Base-by-base conservation (phyloP, 2,797 vertebrate genomes). In the Anniella stebbinsi region DNA sequence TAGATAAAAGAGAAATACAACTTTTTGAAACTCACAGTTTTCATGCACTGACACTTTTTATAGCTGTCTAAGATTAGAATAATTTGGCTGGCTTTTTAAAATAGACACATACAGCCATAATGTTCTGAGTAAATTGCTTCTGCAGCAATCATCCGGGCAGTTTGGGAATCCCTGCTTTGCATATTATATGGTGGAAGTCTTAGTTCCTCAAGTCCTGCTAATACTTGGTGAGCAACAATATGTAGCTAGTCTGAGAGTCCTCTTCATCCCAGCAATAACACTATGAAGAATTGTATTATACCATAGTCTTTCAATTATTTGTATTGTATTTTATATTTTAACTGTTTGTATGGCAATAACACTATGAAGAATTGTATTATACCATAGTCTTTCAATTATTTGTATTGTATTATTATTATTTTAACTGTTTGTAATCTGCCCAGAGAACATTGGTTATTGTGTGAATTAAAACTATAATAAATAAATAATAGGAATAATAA, bases 1-100 rank as follows among this genome's bases (percentile, higher is more conserved):
- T 54, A 54, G 10, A 54, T 54, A 10, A 66, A 0, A 7, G 9
- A 75, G 1, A 87, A 70, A 88, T 91, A 63, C 63, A 94, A 96
- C 95, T 96, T 97, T 88, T 89, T 97, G 96, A 97, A 95, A 90
- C 69, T 17, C 96, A 97, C 96, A 97, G 96, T 97, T 94, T 92
- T 92, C 33, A 3, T 11, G 2, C 86, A 84, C 91, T 83, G 89
- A 93, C 66, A 67, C 28, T 63, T 21, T 63, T 63, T 63, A 78
- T 80, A 80, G 77, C 77, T 51, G 30, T 78, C 76, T 51, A 33
- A 80, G 48, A 80, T 51, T 33, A 54, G 13, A 80, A 51, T 54
- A 33, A 80, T 48, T 54, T 51, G 77, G 60, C 17, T 63, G 60
- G 15, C 60, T 72, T 60, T 93, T 70, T n/a, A 82, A 80, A 72